Percentiles rank a stretch among this genome's conserved stretches.
Conservation (phyloP, 1,140 invertebrate species). For the Tetramorium parvispinum region DNA sequence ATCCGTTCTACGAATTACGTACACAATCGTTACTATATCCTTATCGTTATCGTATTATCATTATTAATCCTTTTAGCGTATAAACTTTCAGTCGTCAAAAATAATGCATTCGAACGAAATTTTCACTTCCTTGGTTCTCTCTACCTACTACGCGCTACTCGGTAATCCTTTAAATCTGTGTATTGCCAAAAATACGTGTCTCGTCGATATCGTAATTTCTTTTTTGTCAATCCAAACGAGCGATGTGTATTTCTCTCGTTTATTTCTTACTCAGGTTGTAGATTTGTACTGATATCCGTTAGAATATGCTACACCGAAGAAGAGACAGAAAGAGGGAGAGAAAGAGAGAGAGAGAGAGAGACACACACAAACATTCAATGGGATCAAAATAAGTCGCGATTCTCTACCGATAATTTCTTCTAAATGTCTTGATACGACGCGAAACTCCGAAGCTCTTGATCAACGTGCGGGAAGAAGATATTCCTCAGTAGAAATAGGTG, state of each 20-base stretch:
- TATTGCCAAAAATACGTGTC: conserved; percentile 84
- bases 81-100: conserved; percentile 83
- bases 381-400: conserved; percentile 65
- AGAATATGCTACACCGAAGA: conserved; percentile 76
- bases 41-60: conserved; percentile 45
- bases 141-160: conserved; percentile 74
- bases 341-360: neutral
- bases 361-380: conserved; percentile 49
- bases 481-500: neutral
- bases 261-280: conserved; percentile 80
- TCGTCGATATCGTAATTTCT: conserved; percentile 71
- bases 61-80: conserved; percentile 58
- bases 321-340: neutral
- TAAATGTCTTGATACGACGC: conserved; percentile 48
- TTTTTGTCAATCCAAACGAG: conserved; percentile 69
- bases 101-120: conserved; percentile 82
- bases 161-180: conserved; percentile 76
- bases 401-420: conserved; percentile 39
- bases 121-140: conserved; percentile 74
- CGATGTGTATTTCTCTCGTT: conserved; percentile 68
- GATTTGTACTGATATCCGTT: conserved; percentile 85
- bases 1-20: conserved; percentile 83
- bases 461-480: neutral
- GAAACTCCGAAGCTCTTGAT: neutral
- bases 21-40: conserved; percentile 75